A percentile compares a stretch with the other conserved stretches of the same genome.
Conservation (phyloP, 2,888 invertebrate species). For the Conops quadrifasciatus region DNA sequence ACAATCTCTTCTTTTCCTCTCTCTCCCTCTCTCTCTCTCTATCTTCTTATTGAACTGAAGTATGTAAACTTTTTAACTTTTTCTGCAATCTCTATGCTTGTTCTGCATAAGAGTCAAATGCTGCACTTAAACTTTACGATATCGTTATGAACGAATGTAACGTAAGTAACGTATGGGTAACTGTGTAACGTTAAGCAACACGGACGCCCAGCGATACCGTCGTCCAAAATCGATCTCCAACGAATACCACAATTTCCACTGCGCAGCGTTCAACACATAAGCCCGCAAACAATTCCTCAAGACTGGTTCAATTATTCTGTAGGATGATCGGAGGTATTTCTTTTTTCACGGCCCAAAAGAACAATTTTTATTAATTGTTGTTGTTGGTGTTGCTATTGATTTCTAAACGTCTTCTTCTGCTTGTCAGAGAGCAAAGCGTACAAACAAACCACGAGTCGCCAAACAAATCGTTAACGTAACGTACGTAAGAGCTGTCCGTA, state of each 20-base stretch:
- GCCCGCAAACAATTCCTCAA: not conserved
- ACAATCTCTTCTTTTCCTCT: too few relatives aligned
- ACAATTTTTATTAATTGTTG: not conserved
- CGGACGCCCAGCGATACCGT: too few relatives aligned
- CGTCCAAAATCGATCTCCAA: constrained; percentile 19
- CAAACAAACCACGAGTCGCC: constrained; percentile 24
- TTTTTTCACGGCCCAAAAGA: too few relatives aligned
- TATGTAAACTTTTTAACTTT: not conserved
- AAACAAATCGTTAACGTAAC: not conserved
- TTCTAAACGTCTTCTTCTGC: not conserved
- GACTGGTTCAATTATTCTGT: not conserved
- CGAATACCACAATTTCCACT: not conserved
- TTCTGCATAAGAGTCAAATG: constrained; percentile 17
- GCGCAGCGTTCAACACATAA: not conserved
- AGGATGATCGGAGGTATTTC: too few relatives aligned
- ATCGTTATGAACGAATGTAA: constrained; percentile 5
- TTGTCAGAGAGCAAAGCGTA: not conserved
- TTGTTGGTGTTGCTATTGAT: not conserved
- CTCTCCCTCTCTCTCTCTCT: not conserved
- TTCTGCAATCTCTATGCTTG: not conserved
- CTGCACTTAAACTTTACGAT: constrained; percentile 32
- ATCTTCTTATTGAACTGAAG: not conserved
- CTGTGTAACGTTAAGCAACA: not conserved
- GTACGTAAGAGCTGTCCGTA: not conserved
- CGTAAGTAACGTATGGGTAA: not conserved